These are phyloP conservation scores for Leptocoma aspasia DNA, from an alignment of 2,113 vertebrate species.

Conservation along the genomic window DNA sequence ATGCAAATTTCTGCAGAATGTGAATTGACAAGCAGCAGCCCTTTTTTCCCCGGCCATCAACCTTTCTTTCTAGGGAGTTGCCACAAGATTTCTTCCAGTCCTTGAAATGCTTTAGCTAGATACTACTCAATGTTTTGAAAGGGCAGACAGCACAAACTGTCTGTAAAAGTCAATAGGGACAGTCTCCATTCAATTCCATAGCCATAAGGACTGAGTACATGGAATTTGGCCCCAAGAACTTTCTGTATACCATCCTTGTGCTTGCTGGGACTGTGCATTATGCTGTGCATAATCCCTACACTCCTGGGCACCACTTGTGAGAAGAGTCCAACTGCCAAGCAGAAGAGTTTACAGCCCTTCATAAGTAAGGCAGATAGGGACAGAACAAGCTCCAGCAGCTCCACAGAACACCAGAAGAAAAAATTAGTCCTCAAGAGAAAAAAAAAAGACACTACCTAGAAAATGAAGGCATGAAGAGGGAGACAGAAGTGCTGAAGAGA, in stretches of 20 bases:
- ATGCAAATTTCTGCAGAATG: slow-evolving; percentile 58
- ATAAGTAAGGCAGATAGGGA: not conserved
- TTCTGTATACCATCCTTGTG: fast-evolving
- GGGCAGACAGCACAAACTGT: not conserved
- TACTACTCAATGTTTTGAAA: not conserved
- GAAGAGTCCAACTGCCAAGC: not conserved
- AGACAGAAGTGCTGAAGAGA: not conserved
- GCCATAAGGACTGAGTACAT: not conserved
- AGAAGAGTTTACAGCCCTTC: not conserved
- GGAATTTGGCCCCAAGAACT: not conserved
- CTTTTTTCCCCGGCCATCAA: not conserved
- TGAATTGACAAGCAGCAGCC: not conserved
- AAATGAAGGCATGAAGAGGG: not conserved
- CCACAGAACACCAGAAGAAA: not conserved
- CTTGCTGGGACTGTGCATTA: not conserved
- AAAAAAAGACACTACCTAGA: not conserved
- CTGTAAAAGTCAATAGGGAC: not conserved
- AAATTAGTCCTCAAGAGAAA: not conserved
- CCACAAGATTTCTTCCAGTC: not conserved
- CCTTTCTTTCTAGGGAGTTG: not conserved
- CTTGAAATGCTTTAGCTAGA: not conserved
- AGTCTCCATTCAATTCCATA: not conserved
- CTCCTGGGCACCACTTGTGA: not conserved
- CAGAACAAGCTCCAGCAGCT: not conserved
- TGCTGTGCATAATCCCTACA: fast-evolving